These are phyloP conservation scores for Phania funesta DNA, from an alignment of 2,888 invertebrate genomes.

Conservation along the genomic window DNA sequence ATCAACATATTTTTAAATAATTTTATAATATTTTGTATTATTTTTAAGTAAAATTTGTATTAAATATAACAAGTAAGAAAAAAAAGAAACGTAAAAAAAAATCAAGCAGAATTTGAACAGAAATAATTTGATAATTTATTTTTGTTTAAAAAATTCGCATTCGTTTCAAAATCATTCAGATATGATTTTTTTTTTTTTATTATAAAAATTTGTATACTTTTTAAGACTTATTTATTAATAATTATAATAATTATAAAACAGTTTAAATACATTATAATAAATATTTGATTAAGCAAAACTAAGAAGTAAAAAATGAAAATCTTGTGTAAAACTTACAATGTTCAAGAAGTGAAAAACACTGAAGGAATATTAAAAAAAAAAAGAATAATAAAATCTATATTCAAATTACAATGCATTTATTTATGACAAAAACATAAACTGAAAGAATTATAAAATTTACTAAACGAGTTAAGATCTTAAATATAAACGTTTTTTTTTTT, in stretches of 20 bases:
- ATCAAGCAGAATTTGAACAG: slow-evolving; percentile 4
- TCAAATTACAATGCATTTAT: slow-evolving; percentile 49
- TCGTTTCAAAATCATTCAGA: slow-evolving; percentile 24
- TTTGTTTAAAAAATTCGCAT: slow-evolving; percentile 12
- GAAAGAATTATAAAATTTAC: slow-evolving; percentile 11
- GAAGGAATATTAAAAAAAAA: slow-evolving; percentile 13
- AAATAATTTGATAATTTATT: slow-evolving; percentile 8
- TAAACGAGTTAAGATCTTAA: slow-evolving; percentile 16
- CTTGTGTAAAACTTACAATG: slow-evolving; percentile 24
- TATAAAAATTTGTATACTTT: slow-evolving; percentile 20
- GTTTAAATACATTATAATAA: slow-evolving; percentile 28
- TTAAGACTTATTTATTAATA: slow-evolving; percentile 64
- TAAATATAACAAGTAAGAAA: not conserved
- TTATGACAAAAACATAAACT: slow-evolving; percentile 9
- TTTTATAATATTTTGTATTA: slow-evolving; percentile 48
- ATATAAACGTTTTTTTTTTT: slow-evolving; percentile 40
- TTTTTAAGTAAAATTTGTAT: slow-evolving; percentile 29
- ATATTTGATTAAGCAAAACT: slow-evolving; percentile 27
- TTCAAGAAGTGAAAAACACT: slow-evolving; percentile 18
- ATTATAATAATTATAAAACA: slow-evolving; percentile 30
- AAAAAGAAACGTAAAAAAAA: not conserved
- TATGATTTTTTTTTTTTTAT: slow-evolving; percentile 25
- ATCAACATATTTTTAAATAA: slow-evolving; percentile 40
- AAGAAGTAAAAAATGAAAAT: slow-evolving; percentile 3
- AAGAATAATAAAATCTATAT: slow-evolving; percentile 40